A percentile compares a stretch with the other conserved stretches of the same genome.
These are phyloP conservation scores for Hemistola chrysoprasaria DNA, from an alignment of 2,888 invertebrate genomes.

Conservation along the genomic window DNA sequence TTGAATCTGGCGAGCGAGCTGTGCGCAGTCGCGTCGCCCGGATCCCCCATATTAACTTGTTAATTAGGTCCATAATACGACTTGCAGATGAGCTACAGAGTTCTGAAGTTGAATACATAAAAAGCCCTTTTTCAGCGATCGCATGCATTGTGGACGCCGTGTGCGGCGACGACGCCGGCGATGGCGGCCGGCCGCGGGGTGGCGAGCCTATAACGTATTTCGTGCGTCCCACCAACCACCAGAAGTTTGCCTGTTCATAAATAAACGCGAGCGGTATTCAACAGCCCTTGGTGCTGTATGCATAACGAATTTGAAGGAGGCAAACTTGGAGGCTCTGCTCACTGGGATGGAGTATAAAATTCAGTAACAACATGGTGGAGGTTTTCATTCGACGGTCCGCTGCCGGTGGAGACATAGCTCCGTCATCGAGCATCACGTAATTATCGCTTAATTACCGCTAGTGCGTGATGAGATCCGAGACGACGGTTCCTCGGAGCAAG, in stretches of 20 bases:
- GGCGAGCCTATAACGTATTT: slow-evolving; percentile 75
- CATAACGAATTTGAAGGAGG: slow-evolving; percentile 84
- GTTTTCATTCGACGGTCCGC: slow-evolving; percentile 80
- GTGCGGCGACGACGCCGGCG: slow-evolving; percentile 43
- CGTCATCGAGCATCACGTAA: slow-evolving; percentile 65
- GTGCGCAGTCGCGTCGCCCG: slow-evolving; percentile 81
- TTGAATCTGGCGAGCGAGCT: slow-evolving; percentile 41
- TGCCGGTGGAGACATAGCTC: slow-evolving; percentile 79
- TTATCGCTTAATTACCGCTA: slow-evolving; percentile 38
- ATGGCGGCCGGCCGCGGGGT: slow-evolving; percentile 48
- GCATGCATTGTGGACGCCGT: slow-evolving; percentile 70
- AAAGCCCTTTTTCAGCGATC: slow-evolving; percentile 85
- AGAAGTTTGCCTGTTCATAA: slow-evolving; percentile 83
- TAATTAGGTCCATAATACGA: slow-evolving; percentile 95
- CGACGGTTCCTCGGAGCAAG: slow-evolving; percentile 6
- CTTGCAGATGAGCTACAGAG: slow-evolving; percentile 91
- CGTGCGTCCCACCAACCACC: slow-evolving; percentile 78
- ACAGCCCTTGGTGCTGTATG: slow-evolving; percentile 84
- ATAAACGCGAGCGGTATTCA: slow-evolving; percentile 84
- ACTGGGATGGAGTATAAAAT: slow-evolving; percentile 82
- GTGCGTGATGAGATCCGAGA: neutral
- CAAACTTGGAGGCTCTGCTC: slow-evolving; percentile 82
- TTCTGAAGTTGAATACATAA: slow-evolving; percentile 86
- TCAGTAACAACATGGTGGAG: slow-evolving; percentile 82
- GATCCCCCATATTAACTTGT: slow-evolving; percentile 94